These are phyloP conservation scores for Drosophila stalkeri DNA, from an alignment of 2,888 invertebrate species.

Conservation along the genomic window DNA sequence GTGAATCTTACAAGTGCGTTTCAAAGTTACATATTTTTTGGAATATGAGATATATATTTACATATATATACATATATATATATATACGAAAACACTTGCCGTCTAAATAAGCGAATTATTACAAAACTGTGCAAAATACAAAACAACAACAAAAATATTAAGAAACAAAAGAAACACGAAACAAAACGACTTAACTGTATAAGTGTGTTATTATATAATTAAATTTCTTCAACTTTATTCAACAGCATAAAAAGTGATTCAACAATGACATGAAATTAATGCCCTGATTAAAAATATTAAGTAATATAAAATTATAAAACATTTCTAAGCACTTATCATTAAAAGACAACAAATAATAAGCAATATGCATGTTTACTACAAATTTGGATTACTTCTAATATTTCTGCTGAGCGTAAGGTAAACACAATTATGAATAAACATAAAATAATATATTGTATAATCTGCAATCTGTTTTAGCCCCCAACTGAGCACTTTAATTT, in stretches of 20 bases:
- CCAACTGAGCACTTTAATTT: background rate
- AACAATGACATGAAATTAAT: slow-evolving; percentile 42
- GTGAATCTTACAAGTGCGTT: background rate
- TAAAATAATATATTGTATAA: slow-evolving; percentile 1
- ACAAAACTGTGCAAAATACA: slow-evolving; percentile 14
- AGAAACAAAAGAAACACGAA: background rate
- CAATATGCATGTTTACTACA: slow-evolving; percentile 83
- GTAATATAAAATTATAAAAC: slow-evolving; percentile 25
- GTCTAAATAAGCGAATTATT: slow-evolving; percentile 2
- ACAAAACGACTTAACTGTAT: slow-evolving; percentile 1
- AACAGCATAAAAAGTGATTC: slow-evolving; percentile 45
- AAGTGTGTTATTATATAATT: slow-evolving; percentile 41
- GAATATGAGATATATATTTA: background rate
- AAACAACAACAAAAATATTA: background rate
- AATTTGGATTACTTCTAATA: slow-evolving; percentile 84
- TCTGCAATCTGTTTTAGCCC: slow-evolving; percentile 9
- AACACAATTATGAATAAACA: slow-evolving; percentile 32
- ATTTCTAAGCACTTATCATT: slow-evolving; percentile 18
- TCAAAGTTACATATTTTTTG: background rate
- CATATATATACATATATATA: background rate
- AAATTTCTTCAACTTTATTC: slow-evolving; percentile 47
- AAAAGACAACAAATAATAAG: background rate
- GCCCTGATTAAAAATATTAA: slow-evolving; percentile 17
- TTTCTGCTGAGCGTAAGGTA: slow-evolving; percentile 84
- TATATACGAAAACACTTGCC: background rate